Base-by-base conservation (phyloP, 2,888 invertebrate species). In the Ceraclea dissimilis region DNA sequence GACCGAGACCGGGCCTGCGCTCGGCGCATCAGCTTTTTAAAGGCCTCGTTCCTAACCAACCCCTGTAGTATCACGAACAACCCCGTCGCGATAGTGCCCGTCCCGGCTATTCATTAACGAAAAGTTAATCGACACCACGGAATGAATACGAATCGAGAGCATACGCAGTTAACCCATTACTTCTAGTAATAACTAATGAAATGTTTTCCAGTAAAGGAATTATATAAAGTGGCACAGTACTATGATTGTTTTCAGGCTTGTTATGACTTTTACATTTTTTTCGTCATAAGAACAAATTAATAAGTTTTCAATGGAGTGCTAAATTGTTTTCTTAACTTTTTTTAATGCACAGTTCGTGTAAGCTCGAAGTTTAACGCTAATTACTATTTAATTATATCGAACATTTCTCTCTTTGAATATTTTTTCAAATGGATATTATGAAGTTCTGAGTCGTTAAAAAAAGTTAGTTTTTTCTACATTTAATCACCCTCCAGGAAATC, bases 1-100 rank as follows among this genome's bases (percentile, higher is more conserved):
- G 50, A 22, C n/a, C n/a, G n/a, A 19, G 22, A 53, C 52, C 55
- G 56, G 39, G 59, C 53, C 44, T 59, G 59, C 59, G 59, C 57
- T 51, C 49, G 50, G 49, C 52, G 44, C 43, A 21, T 49, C 51
- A 53, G 50, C 44, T 57, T 52, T n/a, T n/a, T 52, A 52, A 22
- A 49, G 49, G 34, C 26, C 49, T 46, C 56, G 50, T 46, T 48
- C 31, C 34, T 26, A 17, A 31, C 52, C 43, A 39, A 48, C 49
- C 48, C 34, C 52, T 47, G 49, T 47, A 61, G 61, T 61, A 52
- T 51, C 52, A 51, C 59, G 57, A 34, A 50, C 54, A 51, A 51
- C 51, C 52, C 59, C 61, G 61, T 34, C 46, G 56, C 49, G 60
- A 50, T 16, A 56, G 43, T 52, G 49, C 22, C 48, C 47, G 51